These are phyloP conservation scores for Neodiprion virginianus DNA, from an alignment of 1,140 invertebrate species.

Conservation along the genomic window DNA sequence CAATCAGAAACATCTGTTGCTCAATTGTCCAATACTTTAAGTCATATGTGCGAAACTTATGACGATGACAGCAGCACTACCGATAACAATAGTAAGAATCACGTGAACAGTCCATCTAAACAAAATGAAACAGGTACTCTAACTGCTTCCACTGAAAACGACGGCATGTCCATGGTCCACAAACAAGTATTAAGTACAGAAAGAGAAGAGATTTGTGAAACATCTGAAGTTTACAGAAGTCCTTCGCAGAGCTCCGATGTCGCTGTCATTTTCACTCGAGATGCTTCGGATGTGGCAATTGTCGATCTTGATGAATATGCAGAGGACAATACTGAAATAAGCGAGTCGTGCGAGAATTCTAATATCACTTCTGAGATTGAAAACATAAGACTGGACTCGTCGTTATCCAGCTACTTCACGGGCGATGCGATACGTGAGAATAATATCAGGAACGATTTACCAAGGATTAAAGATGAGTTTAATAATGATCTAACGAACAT, in stretches of 20 bases:
- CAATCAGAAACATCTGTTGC: neutral
- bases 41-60: slow-evolving; percentile 21
- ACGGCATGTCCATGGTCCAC: no score
- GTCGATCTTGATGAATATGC: neutral
- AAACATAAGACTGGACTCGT: no score
- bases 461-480: no score
- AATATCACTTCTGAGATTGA: no score
- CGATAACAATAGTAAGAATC: slow-evolving; percentile 20
- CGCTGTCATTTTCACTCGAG: neutral
- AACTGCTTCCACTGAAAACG: no score
- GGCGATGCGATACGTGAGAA: no score
- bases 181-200: no score
- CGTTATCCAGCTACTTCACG: no score
- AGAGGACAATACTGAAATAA: neutral
- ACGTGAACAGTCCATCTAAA: slow-evolving; percentile 10
- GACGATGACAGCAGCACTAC: slow-evolving; percentile 26
- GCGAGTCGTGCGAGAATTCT: no score
- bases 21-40: slow-evolving; percentile 1
- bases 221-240: neutral
- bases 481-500: no score
- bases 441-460: no score
- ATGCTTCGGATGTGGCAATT: neutral
- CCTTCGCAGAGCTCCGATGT: neutral
- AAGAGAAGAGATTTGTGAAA: no score
- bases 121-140: neutral